A percentile compares a stretch with the other conserved stretches of the same genome.
phyloP scores from a whole-genome alignment of 2,888 invertebrate genomes.

The Sinhomidia bicolor region DNA sequence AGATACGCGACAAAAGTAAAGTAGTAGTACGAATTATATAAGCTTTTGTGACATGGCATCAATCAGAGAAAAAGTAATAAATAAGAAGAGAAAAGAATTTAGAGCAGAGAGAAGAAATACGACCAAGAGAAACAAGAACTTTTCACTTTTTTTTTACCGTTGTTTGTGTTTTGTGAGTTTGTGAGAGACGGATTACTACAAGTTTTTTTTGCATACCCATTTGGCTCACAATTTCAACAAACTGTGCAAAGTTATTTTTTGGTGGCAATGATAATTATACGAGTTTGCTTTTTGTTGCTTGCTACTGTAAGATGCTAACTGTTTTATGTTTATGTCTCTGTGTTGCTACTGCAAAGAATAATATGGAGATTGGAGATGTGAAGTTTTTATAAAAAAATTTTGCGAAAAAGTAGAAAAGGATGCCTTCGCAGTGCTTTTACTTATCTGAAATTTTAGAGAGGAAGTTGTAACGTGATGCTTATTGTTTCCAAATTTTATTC shows the following conservation, averaged over 20 bases:
- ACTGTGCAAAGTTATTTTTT: neutral
- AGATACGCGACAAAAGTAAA: no score
- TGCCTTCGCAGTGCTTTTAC: no score
- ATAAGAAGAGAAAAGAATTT: slow-evolving; percentile 7
- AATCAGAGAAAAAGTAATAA: slow-evolving; percentile 31
- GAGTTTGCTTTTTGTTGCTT: neutral
- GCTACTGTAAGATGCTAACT: neutral
- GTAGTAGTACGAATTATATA: no score
- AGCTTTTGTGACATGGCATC: no score
- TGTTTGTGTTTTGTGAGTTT: neutral
- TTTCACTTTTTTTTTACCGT: neutral
- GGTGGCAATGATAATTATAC: neutral
- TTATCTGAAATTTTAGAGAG: no score
- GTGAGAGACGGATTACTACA: neutral
- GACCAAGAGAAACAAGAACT: neutral
- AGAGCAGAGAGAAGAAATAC: slow-evolving; percentile 1
- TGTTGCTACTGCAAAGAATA: no score
- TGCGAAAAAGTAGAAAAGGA: no score
- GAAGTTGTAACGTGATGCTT: no score
- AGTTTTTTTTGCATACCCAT: neutral
- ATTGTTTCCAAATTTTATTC: no score
- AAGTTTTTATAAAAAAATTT: no score
- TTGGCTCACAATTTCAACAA: neutral
- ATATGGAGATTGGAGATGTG: no score
- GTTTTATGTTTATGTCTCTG: no score